phyloP scores from a whole-genome alignment of 2,113 vertebrate species.

The Leiothrix lutea region DNA sequence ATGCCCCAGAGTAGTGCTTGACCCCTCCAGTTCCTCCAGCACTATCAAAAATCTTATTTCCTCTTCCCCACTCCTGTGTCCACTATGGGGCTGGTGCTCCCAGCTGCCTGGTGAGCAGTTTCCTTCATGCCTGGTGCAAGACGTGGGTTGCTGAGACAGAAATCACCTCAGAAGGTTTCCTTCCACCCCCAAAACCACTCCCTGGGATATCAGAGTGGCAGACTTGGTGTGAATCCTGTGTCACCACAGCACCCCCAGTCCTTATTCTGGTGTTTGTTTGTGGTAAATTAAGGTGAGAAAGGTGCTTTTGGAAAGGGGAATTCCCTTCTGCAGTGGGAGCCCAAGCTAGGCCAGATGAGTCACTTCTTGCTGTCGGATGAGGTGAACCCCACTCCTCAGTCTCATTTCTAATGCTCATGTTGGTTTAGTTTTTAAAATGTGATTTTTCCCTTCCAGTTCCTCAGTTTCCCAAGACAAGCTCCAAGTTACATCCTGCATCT shows the following conservation, averaged over 20 bases:
- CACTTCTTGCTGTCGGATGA: neutral
- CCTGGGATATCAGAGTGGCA: neutral
- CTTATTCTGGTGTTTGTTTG: neutral
- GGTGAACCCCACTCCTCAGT: neutral
- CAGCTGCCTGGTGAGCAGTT: neutral
- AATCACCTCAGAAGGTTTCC: neutral
- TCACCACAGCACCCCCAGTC: fast-evolving
- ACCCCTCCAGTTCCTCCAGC: neutral
- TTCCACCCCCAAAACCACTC: neutral
- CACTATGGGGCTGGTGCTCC: neutral
- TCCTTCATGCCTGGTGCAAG: neutral
- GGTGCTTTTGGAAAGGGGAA: neutral
- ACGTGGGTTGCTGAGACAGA: neutral
- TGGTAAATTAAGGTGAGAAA: neutral
- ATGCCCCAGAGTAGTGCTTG: neutral
- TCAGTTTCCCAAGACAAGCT: neutral
- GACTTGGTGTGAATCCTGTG: neutral
- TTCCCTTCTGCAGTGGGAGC: neutral
- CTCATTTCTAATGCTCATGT: neutral
- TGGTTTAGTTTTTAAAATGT: neutral
- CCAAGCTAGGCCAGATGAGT: neutral
- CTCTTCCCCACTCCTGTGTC: neutral
- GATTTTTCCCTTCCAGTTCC: neutral
- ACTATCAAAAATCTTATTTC: neutral
- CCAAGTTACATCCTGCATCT: neutral